phyloP scores from a whole-genome alignment of 1,140 invertebrate species.

The Ctenoplectra terminalis region DNA sequence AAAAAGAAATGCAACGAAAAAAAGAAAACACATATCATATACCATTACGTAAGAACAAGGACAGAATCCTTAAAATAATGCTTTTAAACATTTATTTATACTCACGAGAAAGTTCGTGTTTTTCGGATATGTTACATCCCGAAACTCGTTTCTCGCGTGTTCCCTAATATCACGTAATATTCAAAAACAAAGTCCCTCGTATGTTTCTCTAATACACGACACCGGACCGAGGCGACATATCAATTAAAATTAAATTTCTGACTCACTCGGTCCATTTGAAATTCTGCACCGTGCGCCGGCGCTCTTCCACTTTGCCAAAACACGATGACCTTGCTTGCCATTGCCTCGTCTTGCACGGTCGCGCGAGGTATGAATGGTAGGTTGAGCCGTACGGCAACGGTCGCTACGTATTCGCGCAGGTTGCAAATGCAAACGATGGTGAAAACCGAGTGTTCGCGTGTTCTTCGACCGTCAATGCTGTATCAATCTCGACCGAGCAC shows the following conservation, averaged over 20 bases:
- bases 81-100: conserved; percentile 33
- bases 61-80: neutral
- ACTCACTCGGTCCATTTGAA: conserved; percentile 44
- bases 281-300: conserved; percentile 25
- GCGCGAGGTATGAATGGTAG: conserved; percentile 34
- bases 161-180: conserved; percentile 6
- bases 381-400: conserved; percentile 11
- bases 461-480: too few species aligned
- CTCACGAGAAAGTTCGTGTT: conserved; percentile 44
- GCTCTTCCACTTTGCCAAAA: conserved; percentile 50
- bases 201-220: too few species aligned
- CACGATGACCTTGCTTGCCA: conserved; percentile 39
- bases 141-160: neutral
- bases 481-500: too few species aligned
- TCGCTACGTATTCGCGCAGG: too few species aligned
- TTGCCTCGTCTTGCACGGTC: conserved; percentile 22
- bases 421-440: too few species aligned
- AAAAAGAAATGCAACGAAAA: too few species aligned
- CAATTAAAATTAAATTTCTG: conserved; percentile 56
- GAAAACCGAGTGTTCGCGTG: too few species aligned
- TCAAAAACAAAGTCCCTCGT: neutral
- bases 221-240: conserved; percentile 15
- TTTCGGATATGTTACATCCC: neutral
- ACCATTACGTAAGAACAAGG: conserved; percentile 4
- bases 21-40: neutral